Percentiles rank a stretch among this genome's conserved stretches.
Evolutionary conservation across 2,888 invertebrate genomes (phyloP).

Genomic region (Nomada lathburiana): DNA sequence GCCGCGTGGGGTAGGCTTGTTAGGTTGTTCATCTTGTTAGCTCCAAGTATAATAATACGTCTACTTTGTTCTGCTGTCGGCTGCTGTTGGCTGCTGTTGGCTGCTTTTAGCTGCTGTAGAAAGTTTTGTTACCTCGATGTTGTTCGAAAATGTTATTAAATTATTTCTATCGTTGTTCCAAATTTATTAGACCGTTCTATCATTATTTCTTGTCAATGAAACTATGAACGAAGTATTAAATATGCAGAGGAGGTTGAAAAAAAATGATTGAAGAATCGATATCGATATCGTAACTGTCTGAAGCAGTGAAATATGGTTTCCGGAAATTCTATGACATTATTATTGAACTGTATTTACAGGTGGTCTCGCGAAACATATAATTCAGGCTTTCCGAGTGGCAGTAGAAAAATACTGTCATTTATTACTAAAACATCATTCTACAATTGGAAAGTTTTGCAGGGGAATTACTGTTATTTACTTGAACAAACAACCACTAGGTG

Average conservation of each 20-base stretch:
- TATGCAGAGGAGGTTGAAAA: not conserved
- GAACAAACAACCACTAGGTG: not conserved
- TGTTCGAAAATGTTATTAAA: not conserved
- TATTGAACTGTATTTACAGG: no score
- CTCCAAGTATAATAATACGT: not conserved
- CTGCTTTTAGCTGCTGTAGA: not conserved
- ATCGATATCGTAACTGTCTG: no score
- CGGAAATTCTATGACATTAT: no score
- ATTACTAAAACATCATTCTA: not conserved
- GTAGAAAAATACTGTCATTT: not conserved
- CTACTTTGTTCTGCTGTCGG: not conserved
- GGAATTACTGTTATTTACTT: not conserved
- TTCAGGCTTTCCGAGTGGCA: no score
- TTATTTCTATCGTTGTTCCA: no score
- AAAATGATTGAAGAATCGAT: not conserved
- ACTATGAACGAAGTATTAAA: no score
- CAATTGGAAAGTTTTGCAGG: not conserved
- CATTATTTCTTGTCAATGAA: no score
- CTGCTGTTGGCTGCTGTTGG: not conserved
- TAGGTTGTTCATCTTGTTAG: constrained; percentile 24
- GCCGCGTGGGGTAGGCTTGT: constrained; percentile 16
- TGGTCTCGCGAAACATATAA: no score
- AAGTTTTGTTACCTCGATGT: not conserved
- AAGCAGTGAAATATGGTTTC: no score
- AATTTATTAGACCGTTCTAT: no score